phyloP scores from a whole-genome alignment of 2,113 vertebrate genomes.

The Cochlearius cochlearius region DNA sequence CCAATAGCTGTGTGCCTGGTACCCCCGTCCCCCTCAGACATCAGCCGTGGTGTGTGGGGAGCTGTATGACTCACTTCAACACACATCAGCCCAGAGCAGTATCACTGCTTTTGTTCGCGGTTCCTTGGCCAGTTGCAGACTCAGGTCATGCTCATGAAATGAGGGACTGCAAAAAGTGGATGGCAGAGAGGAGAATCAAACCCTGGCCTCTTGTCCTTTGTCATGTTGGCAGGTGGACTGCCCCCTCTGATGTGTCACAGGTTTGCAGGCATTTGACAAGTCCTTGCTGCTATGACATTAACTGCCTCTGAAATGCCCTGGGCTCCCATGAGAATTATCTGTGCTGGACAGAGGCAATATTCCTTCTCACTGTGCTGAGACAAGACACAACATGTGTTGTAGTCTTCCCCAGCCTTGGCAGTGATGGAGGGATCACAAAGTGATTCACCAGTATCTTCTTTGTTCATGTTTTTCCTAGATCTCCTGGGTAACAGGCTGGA shows the following conservation, averaged over 20 bases:
- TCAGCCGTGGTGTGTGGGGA: neutral
- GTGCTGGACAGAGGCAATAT: neutral
- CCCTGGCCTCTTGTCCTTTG: neutral
- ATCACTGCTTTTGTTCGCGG: neutral
- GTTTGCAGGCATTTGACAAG: neutral
- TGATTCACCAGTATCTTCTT: neutral
- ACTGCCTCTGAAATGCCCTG: neutral
- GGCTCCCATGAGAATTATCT: neutral
- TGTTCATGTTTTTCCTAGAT: conserved; percentile 71
- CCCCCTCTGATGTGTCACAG: neutral
- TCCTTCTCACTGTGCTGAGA: neutral
- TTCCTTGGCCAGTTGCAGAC: fast-evolving
- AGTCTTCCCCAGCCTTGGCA: neutral
- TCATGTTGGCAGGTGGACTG: neutral
- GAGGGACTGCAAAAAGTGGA: neutral
- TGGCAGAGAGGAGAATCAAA: fast-evolving
- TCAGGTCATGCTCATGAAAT: fast-evolving
- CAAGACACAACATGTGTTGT: neutral
- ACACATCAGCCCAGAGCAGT: fast-evolving
- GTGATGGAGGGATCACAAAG: neutral
- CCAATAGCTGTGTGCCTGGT: neutral
- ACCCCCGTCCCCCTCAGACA: neutral
- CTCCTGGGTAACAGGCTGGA: conserved; percentile 88
- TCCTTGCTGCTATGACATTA: neutral
- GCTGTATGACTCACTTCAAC: neutral